These are phyloP conservation scores for Diceros bicornis DNA, from an alignment of 2,797 vertebrate species.

Conservation along the genomic window DNA sequence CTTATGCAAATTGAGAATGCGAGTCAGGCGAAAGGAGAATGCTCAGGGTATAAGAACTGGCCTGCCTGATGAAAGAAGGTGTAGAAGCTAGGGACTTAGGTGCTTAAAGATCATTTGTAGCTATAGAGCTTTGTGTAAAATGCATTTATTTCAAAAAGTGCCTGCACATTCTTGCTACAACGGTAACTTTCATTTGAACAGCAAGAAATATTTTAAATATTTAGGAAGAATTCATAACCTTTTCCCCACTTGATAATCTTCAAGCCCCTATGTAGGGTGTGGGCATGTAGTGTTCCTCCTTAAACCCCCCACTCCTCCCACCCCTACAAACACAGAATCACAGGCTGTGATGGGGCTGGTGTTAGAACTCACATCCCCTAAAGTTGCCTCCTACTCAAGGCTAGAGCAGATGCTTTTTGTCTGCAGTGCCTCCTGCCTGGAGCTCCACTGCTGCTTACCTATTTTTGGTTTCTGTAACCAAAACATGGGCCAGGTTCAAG, in stretches of 20 bases:
- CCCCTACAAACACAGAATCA: not conserved
- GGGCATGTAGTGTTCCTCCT: too few relatives aligned
- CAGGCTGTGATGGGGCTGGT: not conserved
- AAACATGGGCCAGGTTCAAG: slow-evolving; percentile 70
- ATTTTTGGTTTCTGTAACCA: slow-evolving; percentile 82
- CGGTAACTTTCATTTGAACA: slow-evolving; percentile 25
- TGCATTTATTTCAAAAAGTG: not conserved
- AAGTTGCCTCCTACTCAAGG: not conserved
- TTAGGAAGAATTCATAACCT: not conserved
- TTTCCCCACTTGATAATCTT: not conserved
- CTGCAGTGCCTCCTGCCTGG: slow-evolving; percentile 44
- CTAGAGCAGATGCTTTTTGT: not conserved
- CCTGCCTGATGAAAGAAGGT: not conserved
- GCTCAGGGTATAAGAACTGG: not conserved
- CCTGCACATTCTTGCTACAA: not conserved
- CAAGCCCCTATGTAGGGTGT: not conserved
- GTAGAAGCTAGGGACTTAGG: not conserved
- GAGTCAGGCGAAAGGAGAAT: not conserved
- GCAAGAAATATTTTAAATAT: not conserved
- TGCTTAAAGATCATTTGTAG: not conserved
- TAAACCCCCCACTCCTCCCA: not conserved
- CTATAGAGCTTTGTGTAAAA: not conserved
- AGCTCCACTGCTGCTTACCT: slow-evolving; percentile 57
- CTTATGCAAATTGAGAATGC: not conserved
- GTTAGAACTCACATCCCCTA: not conserved